A percentile compares a stretch with the other conserved stretches of the same genome.
These are phyloP conservation scores for Machaerirhynchus nigripectus DNA, from an alignment of 2,113 vertebrate genomes.

Conservation along the genomic window DNA sequence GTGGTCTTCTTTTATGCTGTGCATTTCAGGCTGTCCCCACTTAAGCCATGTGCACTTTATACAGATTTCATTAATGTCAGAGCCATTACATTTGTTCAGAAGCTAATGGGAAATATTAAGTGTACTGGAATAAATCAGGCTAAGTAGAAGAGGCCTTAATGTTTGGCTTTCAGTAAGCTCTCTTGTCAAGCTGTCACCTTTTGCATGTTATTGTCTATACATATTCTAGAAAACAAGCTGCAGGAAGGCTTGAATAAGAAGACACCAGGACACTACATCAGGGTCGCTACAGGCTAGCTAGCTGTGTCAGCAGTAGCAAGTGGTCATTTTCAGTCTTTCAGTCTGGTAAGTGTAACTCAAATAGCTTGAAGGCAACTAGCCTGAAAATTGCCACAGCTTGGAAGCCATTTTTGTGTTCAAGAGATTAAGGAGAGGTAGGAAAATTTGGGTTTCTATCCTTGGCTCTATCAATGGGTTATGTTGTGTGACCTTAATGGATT, in stretches of 20 bases:
- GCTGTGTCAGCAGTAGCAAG: background rate
- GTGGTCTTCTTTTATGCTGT: background rate
- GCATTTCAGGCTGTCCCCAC: background rate
- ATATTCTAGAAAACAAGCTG: background rate
- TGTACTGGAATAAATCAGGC: conserved; percentile 5
- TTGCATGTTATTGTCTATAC: background rate
- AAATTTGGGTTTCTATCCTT: background rate
- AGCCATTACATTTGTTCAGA: background rate
- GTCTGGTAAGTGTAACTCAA: background rate
- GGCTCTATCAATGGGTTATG: background rate
- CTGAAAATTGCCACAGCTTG: background rate
- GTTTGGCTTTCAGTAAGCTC: background rate
- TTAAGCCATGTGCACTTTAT: background rate
- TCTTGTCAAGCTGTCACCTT: background rate
- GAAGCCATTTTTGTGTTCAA: background rate
- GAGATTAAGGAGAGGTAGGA: background rate
- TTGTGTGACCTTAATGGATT: background rate
- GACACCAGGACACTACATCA: background rate
- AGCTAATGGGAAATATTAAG: conserved; percentile 26
- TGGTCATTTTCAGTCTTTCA: background rate
- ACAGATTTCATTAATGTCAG: background rate
- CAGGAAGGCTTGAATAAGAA: background rate
- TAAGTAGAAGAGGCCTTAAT: background rate
- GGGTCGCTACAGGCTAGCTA: background rate
- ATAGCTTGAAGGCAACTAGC: background rate